Evolutionary conservation across 2,113 vertebrate genomes (phyloP).

Genomic region (Lipophrys pholis): DNA sequence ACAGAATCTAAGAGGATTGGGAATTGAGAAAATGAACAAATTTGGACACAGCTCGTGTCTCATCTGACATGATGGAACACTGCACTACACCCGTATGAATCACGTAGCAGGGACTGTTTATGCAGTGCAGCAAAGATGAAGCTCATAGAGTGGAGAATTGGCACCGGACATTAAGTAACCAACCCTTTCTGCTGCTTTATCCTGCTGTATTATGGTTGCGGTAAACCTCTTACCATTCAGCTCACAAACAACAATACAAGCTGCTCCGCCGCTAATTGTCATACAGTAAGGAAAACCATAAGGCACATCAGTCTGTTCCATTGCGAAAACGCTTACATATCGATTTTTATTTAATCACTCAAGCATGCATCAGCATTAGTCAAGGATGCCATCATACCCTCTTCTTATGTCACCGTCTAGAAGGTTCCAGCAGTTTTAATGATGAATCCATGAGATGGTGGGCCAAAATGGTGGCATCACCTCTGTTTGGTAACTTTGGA

Average conservation of each 20-base stretch:
- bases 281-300: slow-evolving; percentile 19
- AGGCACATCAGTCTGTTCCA: slow-evolving; percentile 13
- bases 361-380: slow-evolving; percentile 57
- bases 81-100: slow-evolving; percentile 28
- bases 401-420: not conserved
- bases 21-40: slow-evolving; percentile 17
- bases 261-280: not conserved
- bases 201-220: slow-evolving; percentile 3
- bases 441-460: slow-evolving; percentile 30
- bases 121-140: slow-evolving; percentile 16
- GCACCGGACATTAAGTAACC: slow-evolving; percentile 28
- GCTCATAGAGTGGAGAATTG: slow-evolving; percentile 37
- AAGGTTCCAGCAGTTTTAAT: slow-evolving; percentile 53
- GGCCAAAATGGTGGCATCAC: slow-evolving; percentile 23
- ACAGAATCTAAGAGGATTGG: not conserved
- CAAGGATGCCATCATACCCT: slow-evolving; percentile 23
- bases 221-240: slow-evolving; percentile 17
- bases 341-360: slow-evolving; percentile 54
- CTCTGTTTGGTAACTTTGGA: slow-evolving; percentile 21
- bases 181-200: slow-evolving; percentile 9
- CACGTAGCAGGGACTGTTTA: slow-evolving; percentile 27
- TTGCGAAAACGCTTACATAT: slow-evolving; percentile 40
- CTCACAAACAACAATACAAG: slow-evolving; percentile 10
- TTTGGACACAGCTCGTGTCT: slow-evolving; percentile 29
- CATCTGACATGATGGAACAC: slow-evolving; percentile 34